phyloP scores from a whole-genome alignment of 2,113 vertebrate species.

The Electrona antarctica region DNA sequence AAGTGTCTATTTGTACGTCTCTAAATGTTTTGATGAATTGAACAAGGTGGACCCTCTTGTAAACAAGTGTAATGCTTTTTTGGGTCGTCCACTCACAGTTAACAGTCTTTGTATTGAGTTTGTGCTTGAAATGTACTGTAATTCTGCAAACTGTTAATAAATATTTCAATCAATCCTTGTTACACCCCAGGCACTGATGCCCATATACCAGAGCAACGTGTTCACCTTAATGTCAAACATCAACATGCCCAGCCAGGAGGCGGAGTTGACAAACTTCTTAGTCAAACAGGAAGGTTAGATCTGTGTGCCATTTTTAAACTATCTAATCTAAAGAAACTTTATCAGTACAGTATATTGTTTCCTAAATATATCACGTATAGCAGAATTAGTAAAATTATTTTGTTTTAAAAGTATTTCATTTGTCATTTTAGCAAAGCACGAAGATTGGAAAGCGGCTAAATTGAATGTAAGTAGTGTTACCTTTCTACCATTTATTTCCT shows the following conservation, averaged over 20 bases:
- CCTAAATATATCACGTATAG: no score
- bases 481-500: not conserved
- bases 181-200: constrained; percentile 59
- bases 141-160: no score
- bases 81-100: no score
- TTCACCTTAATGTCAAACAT: constrained; percentile 87
- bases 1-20: no score
- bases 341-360: no score
- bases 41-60: no score
- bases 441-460: constrained; percentile 87
- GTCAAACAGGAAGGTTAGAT: constrained; percentile 83
- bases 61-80: no score
- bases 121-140: not conserved
- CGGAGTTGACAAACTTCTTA: constrained; percentile 80
- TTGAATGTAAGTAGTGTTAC: constrained; percentile 79
- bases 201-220: constrained; percentile 83
- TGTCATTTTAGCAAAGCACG: constrained; percentile 73
- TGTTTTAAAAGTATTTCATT: not conserved
- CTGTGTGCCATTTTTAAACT: no score
- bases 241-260: constrained; percentile 81
- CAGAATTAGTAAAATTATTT: not conserved
- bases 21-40: no score
- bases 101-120: not conserved
- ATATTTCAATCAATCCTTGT: not conserved
- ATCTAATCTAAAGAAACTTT: no score